phyloP scores from a whole-genome alignment of 2,888 invertebrate species.

The Philopedon plagiatum region DNA sequence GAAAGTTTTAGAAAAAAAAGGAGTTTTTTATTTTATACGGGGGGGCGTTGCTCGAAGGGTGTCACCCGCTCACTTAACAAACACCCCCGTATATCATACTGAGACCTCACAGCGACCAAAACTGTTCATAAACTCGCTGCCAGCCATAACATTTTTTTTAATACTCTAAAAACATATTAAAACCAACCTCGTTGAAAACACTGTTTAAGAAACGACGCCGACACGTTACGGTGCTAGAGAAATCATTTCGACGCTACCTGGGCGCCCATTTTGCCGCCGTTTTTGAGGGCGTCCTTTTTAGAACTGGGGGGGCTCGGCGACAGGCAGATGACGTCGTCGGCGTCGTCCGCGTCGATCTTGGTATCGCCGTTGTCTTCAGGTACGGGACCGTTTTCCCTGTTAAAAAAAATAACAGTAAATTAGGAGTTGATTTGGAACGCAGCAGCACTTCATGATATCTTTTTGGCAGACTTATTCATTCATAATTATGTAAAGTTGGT shows the following conservation, averaged over 20 bases:
- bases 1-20: too few relatives aligned
- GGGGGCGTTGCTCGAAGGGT: too few relatives aligned
- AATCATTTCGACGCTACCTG: conserved; percentile 41
- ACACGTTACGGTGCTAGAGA: neutral
- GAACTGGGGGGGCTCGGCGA: conserved; percentile 68
- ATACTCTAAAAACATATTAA: neutral
- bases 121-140: too few relatives aligned
- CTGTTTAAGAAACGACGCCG: neutral
- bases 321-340: conserved; percentile 66
- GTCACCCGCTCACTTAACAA: too few relatives aligned
- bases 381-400: conserved; percentile 47
- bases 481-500: too few relatives aligned
- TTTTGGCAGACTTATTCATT: too few relatives aligned
- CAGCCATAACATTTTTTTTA: neutral
- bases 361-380: conserved; percentile 64
- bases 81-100: too few relatives aligned
- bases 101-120: too few relatives aligned
- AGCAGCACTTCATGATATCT: neutral
- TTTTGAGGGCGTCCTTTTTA: conserved; percentile 39
- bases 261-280: conserved; percentile 41
- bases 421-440: neutral
- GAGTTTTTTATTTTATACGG: too few relatives aligned
- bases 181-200: conserved; percentile 1
- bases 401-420: conserved; percentile 16
- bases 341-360: conserved; percentile 58